These are phyloP conservation scores for Synergus japonicus DNA, from an alignment of 2,888 invertebrate genomes.

Conservation along the genomic window DNA sequence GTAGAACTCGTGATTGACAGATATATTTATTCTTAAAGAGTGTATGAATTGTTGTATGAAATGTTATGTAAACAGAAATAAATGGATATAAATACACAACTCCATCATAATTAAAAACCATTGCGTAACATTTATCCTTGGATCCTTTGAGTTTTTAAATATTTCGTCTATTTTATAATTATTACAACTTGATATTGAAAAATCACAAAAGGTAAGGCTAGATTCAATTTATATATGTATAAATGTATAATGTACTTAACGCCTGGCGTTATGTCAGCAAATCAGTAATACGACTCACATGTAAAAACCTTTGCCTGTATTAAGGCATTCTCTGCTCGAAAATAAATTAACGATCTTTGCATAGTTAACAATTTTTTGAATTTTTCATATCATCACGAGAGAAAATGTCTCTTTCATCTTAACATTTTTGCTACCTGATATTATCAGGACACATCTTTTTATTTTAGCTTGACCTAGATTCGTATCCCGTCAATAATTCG, in stretches of 20 bases:
- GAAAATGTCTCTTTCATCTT: no score
- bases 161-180: not conserved
- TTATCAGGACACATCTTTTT: not conserved
- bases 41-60: slow-evolving; percentile 17
- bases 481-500: not conserved
- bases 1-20: not conserved
- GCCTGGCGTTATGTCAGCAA: not conserved
- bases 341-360: not conserved
- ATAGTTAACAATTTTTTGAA: not conserved
- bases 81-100: slow-evolving; percentile 29
- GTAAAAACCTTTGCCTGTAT: not conserved
- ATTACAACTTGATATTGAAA: no score
- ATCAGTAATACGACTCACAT: not conserved
- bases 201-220: no score
- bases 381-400: not conserved
- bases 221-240: no score
- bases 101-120: slow-evolving; percentile 12
- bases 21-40: slow-evolving; percentile 12
- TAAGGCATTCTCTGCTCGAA: not conserved
- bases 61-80: slow-evolving; percentile 39
- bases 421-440: not conserved
- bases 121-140: not conserved
- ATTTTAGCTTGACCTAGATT: slow-evolving; percentile 14
- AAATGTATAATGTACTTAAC: not conserved
- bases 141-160: not conserved